A percentile compares a stretch with the other conserved stretches of the same genome.
Evolutionary conservation across 2,797 vertebrate species (phyloP).

Genomic region (Cirrhinus mrigala): DNA sequence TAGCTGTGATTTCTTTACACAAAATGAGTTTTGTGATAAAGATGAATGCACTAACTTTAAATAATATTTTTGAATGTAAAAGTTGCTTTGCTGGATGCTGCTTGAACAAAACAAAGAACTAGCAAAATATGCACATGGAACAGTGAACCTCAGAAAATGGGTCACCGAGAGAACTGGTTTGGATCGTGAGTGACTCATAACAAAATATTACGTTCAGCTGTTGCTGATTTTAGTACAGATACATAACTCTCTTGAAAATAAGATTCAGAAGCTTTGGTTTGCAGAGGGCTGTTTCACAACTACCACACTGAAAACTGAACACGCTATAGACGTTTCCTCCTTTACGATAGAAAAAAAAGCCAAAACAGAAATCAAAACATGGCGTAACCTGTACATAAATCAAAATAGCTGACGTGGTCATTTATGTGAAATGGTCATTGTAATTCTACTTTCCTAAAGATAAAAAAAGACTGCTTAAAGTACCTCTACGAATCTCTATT

Average conservation of each 20-base stretch:
- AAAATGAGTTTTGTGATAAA: slow-evolving; percentile 63
- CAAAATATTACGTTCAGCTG: slow-evolving; percentile 44
- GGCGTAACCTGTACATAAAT: slow-evolving; percentile 60
- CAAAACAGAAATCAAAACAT: slow-evolving; percentile 58
- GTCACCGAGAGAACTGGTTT: slow-evolving; percentile 46
- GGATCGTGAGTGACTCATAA: slow-evolving; percentile 21
- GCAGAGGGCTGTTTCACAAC: slow-evolving; percentile 53
- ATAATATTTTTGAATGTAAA: slow-evolving; percentile 80
- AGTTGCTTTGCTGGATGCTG: slow-evolving; percentile 75
- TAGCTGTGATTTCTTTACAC: slow-evolving; percentile 72
- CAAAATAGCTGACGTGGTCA: slow-evolving; percentile 54
- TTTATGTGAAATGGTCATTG: slow-evolving; percentile 61
- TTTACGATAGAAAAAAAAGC: slow-evolving; percentile 79
- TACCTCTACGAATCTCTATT: slow-evolving; percentile 63
- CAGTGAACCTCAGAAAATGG: slow-evolving; percentile 59
- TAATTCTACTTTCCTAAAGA: slow-evolving; percentile 56
- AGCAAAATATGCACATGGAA: slow-evolving; percentile 58
- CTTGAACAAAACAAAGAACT: slow-evolving; percentile 71
- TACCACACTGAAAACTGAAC: slow-evolving; percentile 61
- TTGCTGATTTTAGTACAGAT: slow-evolving; percentile 42
- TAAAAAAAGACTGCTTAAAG: slow-evolving; percentile 59
- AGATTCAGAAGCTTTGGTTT: slow-evolving; percentile 14
- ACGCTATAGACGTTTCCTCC: slow-evolving; percentile 71
- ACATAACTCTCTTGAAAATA: slow-evolving; percentile 41
- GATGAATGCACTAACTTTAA: slow-evolving; percentile 74